Percentiles rank a stretch among this genome's conserved stretches.
Conservation (phyloP, 2,113 vertebrate species). For the Ploceus nigricollis region DNA sequence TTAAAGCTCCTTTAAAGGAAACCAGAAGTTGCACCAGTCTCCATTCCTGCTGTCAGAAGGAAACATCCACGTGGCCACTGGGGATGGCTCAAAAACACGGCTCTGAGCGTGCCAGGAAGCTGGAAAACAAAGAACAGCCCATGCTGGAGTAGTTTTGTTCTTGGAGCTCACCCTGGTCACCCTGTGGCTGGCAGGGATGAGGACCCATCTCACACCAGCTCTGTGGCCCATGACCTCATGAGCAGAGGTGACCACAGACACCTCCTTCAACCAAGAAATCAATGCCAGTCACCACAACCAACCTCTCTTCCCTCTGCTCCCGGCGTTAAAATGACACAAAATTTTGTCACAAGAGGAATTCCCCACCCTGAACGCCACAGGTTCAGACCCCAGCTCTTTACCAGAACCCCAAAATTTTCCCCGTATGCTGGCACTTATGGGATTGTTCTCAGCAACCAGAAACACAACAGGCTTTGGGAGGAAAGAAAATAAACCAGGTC, state of each 20-base stretch:
- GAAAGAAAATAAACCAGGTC: neutral
- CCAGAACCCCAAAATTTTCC: neutral
- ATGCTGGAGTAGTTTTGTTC: neutral
- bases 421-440: neutral
- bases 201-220: neutral
- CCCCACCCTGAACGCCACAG: accelerated
- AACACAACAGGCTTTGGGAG: neutral
- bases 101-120: accelerated
- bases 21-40: neutral
- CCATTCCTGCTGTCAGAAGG: neutral
- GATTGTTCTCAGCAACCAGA: neutral
- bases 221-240: neutral
- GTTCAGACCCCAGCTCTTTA: neutral
- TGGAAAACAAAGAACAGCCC: neutral
- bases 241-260: neutral
- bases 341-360: neutral
- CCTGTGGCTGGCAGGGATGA: neutral
- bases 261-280: neutral
- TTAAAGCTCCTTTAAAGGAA: neutral
- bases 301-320: neutral
- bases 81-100: accelerated
- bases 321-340: neutral
- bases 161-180: neutral
- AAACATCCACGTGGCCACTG: neutral
- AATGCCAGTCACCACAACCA: neutral